Conservation (phyloP, 1,140 invertebrate species). For the Drosophila nebulosa region DNA sequence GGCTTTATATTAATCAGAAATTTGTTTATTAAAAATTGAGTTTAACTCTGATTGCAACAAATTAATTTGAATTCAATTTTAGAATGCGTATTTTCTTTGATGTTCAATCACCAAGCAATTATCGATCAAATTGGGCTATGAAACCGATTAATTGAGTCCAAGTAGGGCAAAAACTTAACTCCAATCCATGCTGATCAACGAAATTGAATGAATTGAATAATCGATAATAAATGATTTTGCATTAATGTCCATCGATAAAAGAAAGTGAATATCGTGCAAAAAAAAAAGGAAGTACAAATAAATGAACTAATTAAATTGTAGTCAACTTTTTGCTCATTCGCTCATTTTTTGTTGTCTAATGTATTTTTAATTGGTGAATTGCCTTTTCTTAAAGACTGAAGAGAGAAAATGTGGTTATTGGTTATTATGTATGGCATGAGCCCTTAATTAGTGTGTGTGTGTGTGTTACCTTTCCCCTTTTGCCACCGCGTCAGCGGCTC, state of each 20-base stretch:
- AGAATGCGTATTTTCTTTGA: too few species aligned
- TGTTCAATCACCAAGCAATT: too few species aligned
- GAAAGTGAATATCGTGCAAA: background rate
- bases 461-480: background rate
- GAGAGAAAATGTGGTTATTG: background rate
- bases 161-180: too few species aligned
- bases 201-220: background rate
- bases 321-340: background rate
- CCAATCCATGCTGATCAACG: too few species aligned
- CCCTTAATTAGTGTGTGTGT: background rate
- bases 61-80: background rate
- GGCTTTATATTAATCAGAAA: background rate
- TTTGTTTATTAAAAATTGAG: background rate
- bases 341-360: background rate
- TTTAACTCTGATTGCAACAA: background rate
- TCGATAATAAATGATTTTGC: background rate
- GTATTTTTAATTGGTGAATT: conserved; percentile 2
- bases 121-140: too few species aligned
- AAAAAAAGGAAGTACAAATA: background rate
- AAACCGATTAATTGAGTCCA: too few species aligned
- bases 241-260: background rate
- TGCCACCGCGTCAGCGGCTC: background rate
- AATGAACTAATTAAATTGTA: background rate
- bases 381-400: background rate
- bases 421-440: background rate